phyloP scores from a whole-genome alignment of 2,888 invertebrate species.

The Pachycephus smyrnensis region DNA sequence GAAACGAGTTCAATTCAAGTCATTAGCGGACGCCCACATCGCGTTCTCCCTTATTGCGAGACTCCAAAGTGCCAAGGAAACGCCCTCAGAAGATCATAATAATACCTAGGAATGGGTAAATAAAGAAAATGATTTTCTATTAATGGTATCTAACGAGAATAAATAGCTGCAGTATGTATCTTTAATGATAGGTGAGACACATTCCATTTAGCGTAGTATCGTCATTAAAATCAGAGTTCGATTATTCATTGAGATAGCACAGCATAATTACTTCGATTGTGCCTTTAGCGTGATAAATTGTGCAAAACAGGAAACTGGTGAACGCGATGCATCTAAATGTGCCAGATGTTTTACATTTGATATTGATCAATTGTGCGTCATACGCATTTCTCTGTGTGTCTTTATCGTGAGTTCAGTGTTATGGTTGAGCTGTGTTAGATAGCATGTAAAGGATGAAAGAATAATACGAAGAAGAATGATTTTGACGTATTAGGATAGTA shows the following conservation, averaged over 20 bases:
- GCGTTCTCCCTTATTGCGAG: constrained; percentile 14
- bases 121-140: background rate
- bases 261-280: background rate
- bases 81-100: background rate
- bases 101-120: background rate
- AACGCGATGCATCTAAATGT: background rate
- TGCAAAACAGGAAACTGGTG: background rate
- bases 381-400: background rate
- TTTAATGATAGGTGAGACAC: background rate
- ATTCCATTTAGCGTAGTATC: background rate
- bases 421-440: background rate
- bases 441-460: background rate
- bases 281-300: background rate
- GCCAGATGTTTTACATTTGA: background rate
- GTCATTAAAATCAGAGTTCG: background rate
- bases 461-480: background rate
- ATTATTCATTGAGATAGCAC: background rate
- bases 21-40: constrained; percentile 53
- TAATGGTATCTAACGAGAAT: background rate
- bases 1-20: constrained; percentile 56
- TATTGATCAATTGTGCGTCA: background rate
- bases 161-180: background rate
- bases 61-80: background rate
- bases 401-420: background rate
- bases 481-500: background rate